These are phyloP conservation scores for Anhinga anhinga DNA, from an alignment of 2,113 vertebrate genomes.

Conservation along the genomic window DNA sequence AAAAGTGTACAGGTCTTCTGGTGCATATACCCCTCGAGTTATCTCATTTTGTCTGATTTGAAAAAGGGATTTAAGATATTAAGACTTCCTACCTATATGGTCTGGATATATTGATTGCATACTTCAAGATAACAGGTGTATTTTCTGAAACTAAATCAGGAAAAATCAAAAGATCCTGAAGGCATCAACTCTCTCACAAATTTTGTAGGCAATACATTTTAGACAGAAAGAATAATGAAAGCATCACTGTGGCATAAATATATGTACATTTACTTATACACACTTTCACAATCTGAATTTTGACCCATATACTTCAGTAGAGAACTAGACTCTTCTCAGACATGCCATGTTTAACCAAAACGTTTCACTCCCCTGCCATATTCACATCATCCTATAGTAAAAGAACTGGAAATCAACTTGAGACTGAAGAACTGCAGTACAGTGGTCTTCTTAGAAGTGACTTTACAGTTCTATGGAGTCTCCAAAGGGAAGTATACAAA, in stretches of 20 bases:
- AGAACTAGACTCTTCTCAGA: neutral
- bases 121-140: neutral
- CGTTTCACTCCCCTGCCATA: neutral
- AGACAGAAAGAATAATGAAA: neutral
- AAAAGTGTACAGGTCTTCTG: slow-evolving; percentile 86
- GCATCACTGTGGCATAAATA: neutral
- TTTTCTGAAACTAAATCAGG: neutral
- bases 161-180: neutral
- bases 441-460: neutral
- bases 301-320: neutral
- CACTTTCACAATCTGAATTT: neutral
- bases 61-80: neutral
- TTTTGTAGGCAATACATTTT: neutral
- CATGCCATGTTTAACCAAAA: neutral
- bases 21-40: slow-evolving; percentile 79
- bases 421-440: neutral
- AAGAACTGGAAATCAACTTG: neutral
- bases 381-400: neutral
- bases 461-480: neutral
- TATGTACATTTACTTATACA: neutral
- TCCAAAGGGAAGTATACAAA: neutral
- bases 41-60: slow-evolving; percentile 71
- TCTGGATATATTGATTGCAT: neutral
- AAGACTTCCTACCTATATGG: neutral
- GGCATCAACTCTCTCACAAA: neutral